A percentile compares a stretch with the other conserved stretches of the same genome.
Conservation (phyloP, 2,113 vertebrate genomes). For the Strix uralensis region DNA sequence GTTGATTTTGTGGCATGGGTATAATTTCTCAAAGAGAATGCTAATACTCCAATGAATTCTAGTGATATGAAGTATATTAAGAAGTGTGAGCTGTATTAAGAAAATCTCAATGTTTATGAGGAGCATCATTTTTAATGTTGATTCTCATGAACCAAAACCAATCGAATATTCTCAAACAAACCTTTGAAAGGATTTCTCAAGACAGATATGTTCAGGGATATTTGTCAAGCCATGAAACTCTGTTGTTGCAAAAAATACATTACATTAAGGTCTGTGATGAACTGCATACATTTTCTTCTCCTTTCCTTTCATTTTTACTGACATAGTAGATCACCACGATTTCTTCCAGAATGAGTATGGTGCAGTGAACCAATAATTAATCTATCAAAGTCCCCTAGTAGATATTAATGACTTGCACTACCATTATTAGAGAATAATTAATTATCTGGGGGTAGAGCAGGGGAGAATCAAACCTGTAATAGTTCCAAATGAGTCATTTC, state of each 20-base stretch:
- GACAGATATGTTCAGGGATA: background rate
- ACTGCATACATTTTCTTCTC: background rate
- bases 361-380: background rate
- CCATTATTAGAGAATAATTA: background rate
- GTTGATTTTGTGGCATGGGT: background rate
- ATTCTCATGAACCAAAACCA: background rate
- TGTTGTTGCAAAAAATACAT: background rate
- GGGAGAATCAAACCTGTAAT: background rate
- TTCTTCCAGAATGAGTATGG: background rate
- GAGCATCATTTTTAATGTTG: background rate
- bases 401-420: background rate
- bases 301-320: background rate
- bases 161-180: background rate
- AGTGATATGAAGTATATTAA: background rate
- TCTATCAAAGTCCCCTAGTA: background rate
- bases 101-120: background rate
- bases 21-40: background rate
- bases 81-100: background rate
- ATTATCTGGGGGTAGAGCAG: background rate
- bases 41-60: background rate
- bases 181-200: background rate
- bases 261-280: background rate
- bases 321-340: background rate
- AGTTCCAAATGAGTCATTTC: background rate
- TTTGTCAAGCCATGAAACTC: background rate